Conservation (phyloP, 1,140 invertebrate species). For the Cepaea nemoralis region DNA sequence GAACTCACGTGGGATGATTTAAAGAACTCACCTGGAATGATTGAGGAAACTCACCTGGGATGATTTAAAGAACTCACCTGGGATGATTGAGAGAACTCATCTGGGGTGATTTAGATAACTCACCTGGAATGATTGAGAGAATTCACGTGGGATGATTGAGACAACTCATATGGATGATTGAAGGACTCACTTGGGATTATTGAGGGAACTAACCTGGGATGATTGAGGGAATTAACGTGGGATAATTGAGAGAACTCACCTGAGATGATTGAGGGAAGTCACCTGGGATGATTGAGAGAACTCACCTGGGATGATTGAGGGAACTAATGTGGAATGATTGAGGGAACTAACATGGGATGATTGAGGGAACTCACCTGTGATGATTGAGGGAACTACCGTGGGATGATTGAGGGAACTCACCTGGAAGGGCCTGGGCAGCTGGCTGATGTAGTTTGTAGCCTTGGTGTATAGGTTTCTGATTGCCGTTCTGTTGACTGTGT, state of each 20-base stretch:
- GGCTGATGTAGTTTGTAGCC: not conserved
- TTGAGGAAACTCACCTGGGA: no score
- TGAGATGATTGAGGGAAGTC: not conserved
- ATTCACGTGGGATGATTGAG: not conserved
- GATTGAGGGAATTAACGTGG: not conserved
- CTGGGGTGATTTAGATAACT: not conserved
- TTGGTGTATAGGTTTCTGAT: not conserved
- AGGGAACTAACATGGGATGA: not conserved
- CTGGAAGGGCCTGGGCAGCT: constrained; percentile 24
- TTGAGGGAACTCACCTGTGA: not conserved
- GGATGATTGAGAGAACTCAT: not conserved
- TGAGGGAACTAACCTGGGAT: not conserved
- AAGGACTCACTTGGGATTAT: not conserved
- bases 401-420: not conserved
- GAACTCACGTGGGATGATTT: no score
- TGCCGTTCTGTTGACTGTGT: not conserved
- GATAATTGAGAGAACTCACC: not conserved
- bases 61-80: not conserved
- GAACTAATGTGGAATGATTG: not conserved
- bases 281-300: not conserved
- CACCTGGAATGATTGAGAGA: not conserved
- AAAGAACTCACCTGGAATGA: no score
- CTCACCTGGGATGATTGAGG: not conserved
- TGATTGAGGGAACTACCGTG: not conserved
- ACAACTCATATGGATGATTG: no score